Percentiles rank a stretch among this genome's conserved stretches.
Evolutionary conservation across 2,113 vertebrate species (phyloP).

Genomic region (Bettongia penicillata): DNA sequence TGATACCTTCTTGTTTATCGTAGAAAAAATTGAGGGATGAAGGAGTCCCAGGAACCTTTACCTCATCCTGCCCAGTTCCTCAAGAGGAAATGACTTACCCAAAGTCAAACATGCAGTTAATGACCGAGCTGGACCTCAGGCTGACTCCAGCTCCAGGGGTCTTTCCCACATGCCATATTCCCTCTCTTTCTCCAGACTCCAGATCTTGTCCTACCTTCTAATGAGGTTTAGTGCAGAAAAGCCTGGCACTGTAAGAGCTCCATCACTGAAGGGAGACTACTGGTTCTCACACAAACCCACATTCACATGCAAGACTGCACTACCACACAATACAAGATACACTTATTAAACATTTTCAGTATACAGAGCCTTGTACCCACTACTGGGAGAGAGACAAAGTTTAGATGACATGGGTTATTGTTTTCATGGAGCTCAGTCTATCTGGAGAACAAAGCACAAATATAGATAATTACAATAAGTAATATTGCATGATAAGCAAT

Average conservation of each 20-base stretch:
- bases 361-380: background rate
- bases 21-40: background rate
- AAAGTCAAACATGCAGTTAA: background rate
- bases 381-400: background rate
- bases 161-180: background rate
- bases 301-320: background rate
- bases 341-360: background rate
- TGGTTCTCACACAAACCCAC: background rate
- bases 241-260: background rate
- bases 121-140: background rate
- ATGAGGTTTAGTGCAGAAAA: background rate
- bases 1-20: background rate
- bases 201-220: background rate
- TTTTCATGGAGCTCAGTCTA: background rate
- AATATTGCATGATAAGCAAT: background rate
- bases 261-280: background rate
- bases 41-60: background rate
- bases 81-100: background rate
- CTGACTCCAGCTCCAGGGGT: background rate
- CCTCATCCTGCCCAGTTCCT: background rate
- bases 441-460: background rate
- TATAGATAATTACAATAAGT: background rate
- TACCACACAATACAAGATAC: background rate
- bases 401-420: background rate
- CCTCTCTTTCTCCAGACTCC: background rate